Evolutionary conservation across 2,797 vertebrate species (phyloP).

Genomic region (Lophius americanus): DNA sequence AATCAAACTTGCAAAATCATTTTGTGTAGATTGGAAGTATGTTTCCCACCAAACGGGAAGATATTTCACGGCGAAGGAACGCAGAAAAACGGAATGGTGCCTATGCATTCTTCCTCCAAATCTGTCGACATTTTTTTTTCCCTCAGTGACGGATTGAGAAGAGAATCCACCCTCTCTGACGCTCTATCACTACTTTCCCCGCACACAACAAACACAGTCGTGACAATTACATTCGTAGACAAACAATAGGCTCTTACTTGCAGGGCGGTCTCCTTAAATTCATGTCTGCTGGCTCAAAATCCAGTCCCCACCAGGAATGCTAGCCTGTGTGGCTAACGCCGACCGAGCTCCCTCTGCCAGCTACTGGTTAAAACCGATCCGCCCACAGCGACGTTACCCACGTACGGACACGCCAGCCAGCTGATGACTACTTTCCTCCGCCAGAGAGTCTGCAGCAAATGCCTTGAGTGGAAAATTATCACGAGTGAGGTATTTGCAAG

Average conservation of each 20-base stretch:
- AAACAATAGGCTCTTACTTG: constrained; percentile 61
- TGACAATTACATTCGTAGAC: neutral
- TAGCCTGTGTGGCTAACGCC: constrained; percentile 57
- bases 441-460: neutral
- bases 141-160: constrained; percentile 17
- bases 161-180: constrained; percentile 19
- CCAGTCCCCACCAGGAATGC: constrained; percentile 47
- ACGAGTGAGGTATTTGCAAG: neutral
- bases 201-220: neutral
- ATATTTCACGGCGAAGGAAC: neutral
- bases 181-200: neutral
- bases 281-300: constrained; percentile 53
- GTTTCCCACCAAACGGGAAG: neutral
- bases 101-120: constrained; percentile 26
- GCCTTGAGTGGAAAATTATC: fast-evolving
- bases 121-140: constrained; percentile 49
- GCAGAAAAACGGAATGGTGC: constrained; percentile 2
- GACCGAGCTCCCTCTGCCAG: constrained; percentile 22
- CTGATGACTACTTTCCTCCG: neutral
- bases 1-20: neutral
- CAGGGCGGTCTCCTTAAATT: constrained; percentile 52
- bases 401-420: constrained; percentile 26
- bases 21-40: neutral
- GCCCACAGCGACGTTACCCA: constrained; percentile 54
- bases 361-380: constrained; percentile 47